Evolutionary conservation across 2,113 vertebrate species (phyloP).

Genomic region (Notechis scutatus): DNA sequence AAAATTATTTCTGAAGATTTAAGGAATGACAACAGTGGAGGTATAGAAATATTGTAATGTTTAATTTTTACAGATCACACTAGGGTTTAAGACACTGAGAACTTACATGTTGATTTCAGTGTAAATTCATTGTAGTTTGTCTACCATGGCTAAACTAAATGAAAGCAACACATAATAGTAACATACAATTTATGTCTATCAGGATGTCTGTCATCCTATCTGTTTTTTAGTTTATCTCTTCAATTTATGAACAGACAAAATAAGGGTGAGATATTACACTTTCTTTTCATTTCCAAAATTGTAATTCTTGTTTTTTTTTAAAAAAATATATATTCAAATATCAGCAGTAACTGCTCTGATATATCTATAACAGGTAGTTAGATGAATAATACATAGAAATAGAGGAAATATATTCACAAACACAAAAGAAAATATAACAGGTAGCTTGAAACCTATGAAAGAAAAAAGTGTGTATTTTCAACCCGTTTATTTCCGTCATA

Average conservation of each 20-base stretch:
- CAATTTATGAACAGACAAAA: not conserved
- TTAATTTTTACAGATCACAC: not conserved
- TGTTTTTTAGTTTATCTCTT: not conserved
- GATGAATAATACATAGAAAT: not conserved
- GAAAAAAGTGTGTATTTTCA: not conserved
- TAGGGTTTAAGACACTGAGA: not conserved
- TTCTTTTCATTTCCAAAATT: not conserved
- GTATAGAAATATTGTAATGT: not conserved
- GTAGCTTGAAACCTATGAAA: not conserved
- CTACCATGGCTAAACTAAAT: not conserved
- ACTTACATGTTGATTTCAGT: not conserved
- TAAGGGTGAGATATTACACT: not conserved
- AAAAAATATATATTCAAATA: not conserved
- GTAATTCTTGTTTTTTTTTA: not conserved
- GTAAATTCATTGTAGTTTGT: not conserved
- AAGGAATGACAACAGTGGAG: not conserved
- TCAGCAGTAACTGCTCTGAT: not conserved
- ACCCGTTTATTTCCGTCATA: not conserved
- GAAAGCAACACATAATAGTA: not conserved
- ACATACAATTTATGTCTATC: not conserved
- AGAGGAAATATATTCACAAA: not conserved
- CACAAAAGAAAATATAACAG: not conserved
- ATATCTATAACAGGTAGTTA: not conserved
- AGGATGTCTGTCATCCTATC: not conserved
- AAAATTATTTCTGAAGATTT: not conserved